These are phyloP conservation scores for Bergia sp. DNA, from an alignment of 92 coral and sea anemone genomes.

Conservation along the genomic window DNA sequence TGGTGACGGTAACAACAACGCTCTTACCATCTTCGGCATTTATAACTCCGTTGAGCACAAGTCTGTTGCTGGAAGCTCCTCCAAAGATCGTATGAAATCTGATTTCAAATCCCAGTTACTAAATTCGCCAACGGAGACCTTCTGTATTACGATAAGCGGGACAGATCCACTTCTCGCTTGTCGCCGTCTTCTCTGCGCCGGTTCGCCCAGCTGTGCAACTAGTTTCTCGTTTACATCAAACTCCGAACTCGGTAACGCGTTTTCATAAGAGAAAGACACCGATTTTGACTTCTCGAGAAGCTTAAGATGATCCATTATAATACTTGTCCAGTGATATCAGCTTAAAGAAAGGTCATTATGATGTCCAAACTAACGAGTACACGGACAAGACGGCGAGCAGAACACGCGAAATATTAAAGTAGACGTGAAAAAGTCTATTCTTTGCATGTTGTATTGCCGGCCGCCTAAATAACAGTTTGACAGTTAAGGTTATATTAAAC, in stretches of 20 bases:
- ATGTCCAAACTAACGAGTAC: neutral
- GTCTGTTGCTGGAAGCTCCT: conserved; percentile 65
- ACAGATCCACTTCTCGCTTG: conserved; percentile 2
- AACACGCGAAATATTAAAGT: neutral
- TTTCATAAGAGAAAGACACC: neutral
- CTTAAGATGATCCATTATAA: conserved; percentile 6
- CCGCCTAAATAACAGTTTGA: neutral
- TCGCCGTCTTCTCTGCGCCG: conserved; percentile 8
- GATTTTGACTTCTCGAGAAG: neutral
- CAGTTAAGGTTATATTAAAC: neutral
- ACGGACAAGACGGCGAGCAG: neutral
- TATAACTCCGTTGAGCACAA: conserved; percentile 64
- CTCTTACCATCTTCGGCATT: neutral
- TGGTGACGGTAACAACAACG: neutral
- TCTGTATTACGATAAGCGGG: neutral
- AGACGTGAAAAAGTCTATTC: too few relatives aligned
- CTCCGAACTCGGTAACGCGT: neutral
- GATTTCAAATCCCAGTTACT: neutral
- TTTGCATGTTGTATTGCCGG: too few relatives aligned
- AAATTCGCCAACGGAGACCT: neutral
- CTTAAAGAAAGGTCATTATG: neutral
- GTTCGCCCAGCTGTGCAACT: neutral
- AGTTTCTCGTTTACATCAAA: neutral
- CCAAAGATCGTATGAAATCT: conserved; percentile 23
- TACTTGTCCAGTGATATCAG: neutral